Evolutionary conservation across 30 jellyfish, hydroid and myxozoan species (phyloP).

Genomic region (Sanderia malayensis): DNA sequence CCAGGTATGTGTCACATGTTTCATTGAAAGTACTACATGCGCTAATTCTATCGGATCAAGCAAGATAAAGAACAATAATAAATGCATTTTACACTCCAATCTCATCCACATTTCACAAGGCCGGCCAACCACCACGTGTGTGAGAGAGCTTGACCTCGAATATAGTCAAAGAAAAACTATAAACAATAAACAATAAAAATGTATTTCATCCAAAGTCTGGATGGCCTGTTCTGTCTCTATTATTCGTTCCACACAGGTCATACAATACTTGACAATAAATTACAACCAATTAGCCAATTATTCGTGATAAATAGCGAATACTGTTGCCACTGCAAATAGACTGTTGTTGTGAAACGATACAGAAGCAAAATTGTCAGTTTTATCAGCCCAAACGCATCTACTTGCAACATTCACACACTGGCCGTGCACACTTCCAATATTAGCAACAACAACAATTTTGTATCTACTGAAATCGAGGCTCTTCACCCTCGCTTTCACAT

Average conservation of each 20-base stretch:
- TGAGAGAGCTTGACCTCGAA: no score
- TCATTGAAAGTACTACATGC: not conserved
- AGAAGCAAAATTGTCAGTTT: conserved; percentile 66
- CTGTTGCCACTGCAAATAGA: conserved; percentile 58
- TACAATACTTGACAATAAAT: no score
- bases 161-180: no score
- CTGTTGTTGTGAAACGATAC: conserved; percentile 43
- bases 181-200: no score
- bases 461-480: conserved; percentile 27
- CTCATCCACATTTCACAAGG: no score
- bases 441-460: conserved; percentile 54
- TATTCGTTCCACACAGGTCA: no score
- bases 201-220: no score
- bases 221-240: no score
- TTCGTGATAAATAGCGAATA: conserved; percentile 58
- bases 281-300: no score
- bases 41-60: not conserved
- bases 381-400: conserved; percentile 78
- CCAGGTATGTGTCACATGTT: not conserved
- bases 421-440: conserved; percentile 55
- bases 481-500: conserved; percentile 47
- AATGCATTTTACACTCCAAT: no score
- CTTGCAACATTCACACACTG: conserved; percentile 63
- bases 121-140: no score
- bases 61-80: not conserved